Percentiles rank a stretch among this genome's conserved stretches.
These are phyloP conservation scores for Cotesia chilonis DNA, from an alignment of 1,140 invertebrate genomes.

Conservation along the genomic window DNA sequence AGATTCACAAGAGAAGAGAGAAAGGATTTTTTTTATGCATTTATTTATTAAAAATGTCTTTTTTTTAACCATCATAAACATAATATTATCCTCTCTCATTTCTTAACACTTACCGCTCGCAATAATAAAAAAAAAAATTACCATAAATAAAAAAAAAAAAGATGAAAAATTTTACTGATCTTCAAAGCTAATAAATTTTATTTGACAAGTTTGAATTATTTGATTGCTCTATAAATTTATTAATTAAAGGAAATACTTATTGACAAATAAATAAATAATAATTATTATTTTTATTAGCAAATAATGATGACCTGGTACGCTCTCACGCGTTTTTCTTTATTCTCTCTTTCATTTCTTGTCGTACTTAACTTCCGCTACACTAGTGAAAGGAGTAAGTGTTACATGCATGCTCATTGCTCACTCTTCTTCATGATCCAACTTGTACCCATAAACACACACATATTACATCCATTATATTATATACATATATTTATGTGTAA, in stretches of 20 bases:
- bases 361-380: constrained; percentile 53
- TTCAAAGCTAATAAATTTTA: too few species aligned
- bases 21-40: constrained; percentile 6
- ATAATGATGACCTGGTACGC: constrained; percentile 53
- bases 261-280: constrained; percentile 5
- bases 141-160: too few species aligned
- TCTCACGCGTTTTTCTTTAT: constrained; percentile 51
- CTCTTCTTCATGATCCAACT: constrained; percentile 34
- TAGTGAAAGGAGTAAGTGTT: constrained; percentile 58
- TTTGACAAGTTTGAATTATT: too few species aligned
- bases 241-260: background rate
- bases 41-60: background rate
- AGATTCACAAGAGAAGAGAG: constrained; percentile 11
- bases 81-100: background rate
- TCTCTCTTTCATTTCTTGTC: constrained; percentile 46
- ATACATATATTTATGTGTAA: background rate
- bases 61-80: background rate
- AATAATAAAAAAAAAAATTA: too few species aligned
- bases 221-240: background rate
- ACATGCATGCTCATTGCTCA: constrained; percentile 32
- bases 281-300: background rate
- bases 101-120: too few species aligned
- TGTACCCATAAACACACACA: constrained; percentile 2
- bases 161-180: too few species aligned
- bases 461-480: background rate